phyloP scores from a whole-genome alignment of 35 echinoderm and acorn worm species.

The Stichopus chloronotus region DNA sequence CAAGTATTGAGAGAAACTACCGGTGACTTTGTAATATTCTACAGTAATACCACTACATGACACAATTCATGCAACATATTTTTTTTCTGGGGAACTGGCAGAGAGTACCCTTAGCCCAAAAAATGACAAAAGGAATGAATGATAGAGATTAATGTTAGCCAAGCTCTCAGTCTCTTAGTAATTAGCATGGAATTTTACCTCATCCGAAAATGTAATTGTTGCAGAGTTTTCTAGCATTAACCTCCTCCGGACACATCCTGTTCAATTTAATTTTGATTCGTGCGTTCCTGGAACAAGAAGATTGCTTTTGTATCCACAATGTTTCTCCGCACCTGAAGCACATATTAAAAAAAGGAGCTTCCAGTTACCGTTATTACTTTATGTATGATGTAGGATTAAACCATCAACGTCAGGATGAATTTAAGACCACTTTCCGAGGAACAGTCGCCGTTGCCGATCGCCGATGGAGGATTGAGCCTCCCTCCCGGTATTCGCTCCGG shows the following conservation, averaged over 20 bases:
- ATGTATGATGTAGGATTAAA: background rate
- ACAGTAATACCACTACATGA: no score
- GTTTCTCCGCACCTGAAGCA: background rate
- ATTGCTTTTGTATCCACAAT: background rate
- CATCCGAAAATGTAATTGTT: background rate
- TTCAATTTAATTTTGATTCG: background rate
- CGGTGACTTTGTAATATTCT: no score
- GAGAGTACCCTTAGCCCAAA: no score
- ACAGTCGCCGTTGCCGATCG: no score
- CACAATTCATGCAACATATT: no score
- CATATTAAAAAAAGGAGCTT: background rate
- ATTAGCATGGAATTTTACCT: no score
- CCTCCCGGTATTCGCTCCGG: background rate
- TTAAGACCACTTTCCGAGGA: background rate
- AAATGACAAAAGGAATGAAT: no score
- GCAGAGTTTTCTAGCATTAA: background rate
- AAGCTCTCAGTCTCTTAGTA: no score
- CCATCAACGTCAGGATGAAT: background rate
- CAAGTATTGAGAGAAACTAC: no score
- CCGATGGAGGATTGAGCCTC: background rate
- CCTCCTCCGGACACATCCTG: background rate
- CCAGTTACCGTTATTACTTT: background rate
- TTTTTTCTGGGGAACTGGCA: no score
- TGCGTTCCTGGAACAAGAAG: background rate
- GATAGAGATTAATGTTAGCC: no score